A percentile compares a stretch with the other conserved stretches of the same genome.
Conservation (phyloP, 2,797 vertebrate genomes). For the Buphagus erythrorhynchus region DNA sequence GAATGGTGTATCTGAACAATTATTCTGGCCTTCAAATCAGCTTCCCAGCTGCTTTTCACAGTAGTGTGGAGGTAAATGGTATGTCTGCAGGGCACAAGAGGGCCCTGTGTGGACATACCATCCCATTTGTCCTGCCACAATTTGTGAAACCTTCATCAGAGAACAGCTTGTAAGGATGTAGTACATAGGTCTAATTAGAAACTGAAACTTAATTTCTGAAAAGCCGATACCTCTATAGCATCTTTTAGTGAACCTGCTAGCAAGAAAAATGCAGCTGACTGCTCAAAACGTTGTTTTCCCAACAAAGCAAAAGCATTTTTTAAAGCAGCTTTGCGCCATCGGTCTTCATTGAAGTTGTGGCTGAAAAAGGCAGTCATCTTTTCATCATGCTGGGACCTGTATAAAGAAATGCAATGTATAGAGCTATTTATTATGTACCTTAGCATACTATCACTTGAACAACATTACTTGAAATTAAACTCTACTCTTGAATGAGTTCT, state of each 20-base stretch:
- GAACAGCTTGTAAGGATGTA: background rate
- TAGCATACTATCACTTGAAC: background rate
- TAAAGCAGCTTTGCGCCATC: constrained; percentile 96
- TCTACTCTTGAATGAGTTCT: background rate
- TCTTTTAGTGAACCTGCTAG: constrained; percentile 97
- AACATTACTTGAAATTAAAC: background rate
- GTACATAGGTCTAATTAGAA: background rate
- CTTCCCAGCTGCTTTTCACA: background rate
- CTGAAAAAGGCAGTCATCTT: constrained; percentile 99
- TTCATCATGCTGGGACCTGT: constrained; percentile 94
- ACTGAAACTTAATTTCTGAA: background rate
- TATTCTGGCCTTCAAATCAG: background rate
- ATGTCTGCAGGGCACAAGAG: background rate
- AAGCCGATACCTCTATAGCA: constrained; percentile 90
- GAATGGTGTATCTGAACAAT: background rate
- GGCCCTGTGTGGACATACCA: background rate
- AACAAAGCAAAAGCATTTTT: constrained; percentile 98
- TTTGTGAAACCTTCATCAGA: background rate
- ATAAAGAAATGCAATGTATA: constrained; percentile 1
- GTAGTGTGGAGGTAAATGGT: background rate
- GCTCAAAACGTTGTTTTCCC: constrained; percentile 98
- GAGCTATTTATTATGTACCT: background rate
- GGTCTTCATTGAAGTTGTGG: constrained; percentile 95
- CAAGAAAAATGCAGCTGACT: constrained; percentile 96
- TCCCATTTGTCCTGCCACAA: background rate